Evolutionary conservation across 2,888 invertebrate species (phyloP).

Genomic region (Nomada flava): DNA sequence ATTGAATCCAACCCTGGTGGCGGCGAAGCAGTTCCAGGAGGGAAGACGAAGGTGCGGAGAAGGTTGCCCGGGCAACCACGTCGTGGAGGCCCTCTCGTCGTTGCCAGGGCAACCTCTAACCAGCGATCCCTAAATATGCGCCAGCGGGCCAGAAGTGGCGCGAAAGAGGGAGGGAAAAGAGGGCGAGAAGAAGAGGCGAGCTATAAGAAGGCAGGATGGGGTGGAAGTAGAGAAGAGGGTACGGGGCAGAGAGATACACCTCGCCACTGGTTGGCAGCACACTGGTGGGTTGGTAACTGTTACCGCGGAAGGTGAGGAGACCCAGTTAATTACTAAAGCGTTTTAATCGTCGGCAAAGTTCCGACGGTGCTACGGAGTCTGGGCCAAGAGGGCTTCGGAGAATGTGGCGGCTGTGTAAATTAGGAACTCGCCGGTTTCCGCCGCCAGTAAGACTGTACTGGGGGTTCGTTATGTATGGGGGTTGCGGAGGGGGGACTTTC

Average conservation of each 20-base stretch:
- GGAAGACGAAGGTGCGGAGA: slow-evolving; percentile 67
- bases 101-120: slow-evolving; percentile 79
- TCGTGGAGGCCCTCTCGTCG: slow-evolving; percentile 74
- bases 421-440: slow-evolving; percentile 79
- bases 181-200: slow-evolving; percentile 36
- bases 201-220: neutral
- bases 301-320: slow-evolving; percentile 83
- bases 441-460: neutral
- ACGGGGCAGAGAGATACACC: slow-evolving; percentile 21
- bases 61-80: slow-evolving; percentile 82
- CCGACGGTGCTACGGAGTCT: slow-evolving; percentile 75
- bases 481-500: too few relatives aligned
- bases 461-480: neutral
- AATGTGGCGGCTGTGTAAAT: slow-evolving; percentile 81
- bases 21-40: slow-evolving; percentile 32
- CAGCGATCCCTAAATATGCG: slow-evolving; percentile 77
- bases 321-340: slow-evolving; percentile 84
- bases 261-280: slow-evolving; percentile 42
- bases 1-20: slow-evolving; percentile 64
- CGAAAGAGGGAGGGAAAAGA: slow-evolving; percentile 41
- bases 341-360: slow-evolving; percentile 84
- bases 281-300: slow-evolving; percentile 77
- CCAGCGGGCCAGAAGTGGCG: slow-evolving; percentile 55
- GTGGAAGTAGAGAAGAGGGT: slow-evolving; percentile 5
- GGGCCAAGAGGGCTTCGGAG: slow-evolving; percentile 72